Percentiles rank a stretch among this genome's conserved stretches.
These are phyloP conservation scores for Ceyx margarethae DNA, from an alignment of 2,113 vertebrate genomes.

Conservation along the genomic window DNA sequence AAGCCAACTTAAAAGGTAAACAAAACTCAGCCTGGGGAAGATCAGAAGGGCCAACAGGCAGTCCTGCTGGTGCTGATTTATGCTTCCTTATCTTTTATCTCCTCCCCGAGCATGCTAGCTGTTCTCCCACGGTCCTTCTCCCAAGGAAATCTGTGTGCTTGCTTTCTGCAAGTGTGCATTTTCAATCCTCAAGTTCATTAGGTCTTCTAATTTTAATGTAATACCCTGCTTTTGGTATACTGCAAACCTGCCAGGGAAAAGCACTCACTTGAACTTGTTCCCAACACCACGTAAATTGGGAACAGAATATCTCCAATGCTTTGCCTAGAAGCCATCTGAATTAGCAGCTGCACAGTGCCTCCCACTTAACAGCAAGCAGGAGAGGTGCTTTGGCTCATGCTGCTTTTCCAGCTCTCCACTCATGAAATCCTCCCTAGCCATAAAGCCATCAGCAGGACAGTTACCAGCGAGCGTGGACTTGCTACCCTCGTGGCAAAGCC, in stretches of 20 bases:
- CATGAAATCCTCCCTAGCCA: neutral
- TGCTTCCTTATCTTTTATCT: slow-evolving; percentile 57
- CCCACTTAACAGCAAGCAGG: neutral
- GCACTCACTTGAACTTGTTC: neutral
- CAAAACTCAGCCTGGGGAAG: neutral
- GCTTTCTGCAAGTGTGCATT: neutral
- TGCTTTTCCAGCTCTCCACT: neutral
- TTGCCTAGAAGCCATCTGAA: slow-evolving; percentile 1
- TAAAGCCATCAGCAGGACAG: neutral
- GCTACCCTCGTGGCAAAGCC: neutral
- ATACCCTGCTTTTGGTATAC: neutral
- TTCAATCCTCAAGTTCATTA: neutral
- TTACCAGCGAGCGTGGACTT: neutral
- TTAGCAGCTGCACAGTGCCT: neutral
- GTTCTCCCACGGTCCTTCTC: slow-evolving; percentile 48
- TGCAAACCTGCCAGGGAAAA: neutral
- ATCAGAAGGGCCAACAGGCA: slow-evolving; percentile 46
- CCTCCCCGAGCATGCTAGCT: neutral
- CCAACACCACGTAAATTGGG: neutral
- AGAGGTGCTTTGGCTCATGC: neutral
- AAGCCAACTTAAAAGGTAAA: neutral
- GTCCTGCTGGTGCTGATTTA: slow-evolving; percentile 12
- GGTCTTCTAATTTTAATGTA: neutral
- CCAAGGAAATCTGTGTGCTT: neutral
- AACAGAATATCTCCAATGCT: neutral